phyloP scores from a whole-genome alignment of 2,797 vertebrate species.

The Myoxocephalus aenaeus region DNA sequence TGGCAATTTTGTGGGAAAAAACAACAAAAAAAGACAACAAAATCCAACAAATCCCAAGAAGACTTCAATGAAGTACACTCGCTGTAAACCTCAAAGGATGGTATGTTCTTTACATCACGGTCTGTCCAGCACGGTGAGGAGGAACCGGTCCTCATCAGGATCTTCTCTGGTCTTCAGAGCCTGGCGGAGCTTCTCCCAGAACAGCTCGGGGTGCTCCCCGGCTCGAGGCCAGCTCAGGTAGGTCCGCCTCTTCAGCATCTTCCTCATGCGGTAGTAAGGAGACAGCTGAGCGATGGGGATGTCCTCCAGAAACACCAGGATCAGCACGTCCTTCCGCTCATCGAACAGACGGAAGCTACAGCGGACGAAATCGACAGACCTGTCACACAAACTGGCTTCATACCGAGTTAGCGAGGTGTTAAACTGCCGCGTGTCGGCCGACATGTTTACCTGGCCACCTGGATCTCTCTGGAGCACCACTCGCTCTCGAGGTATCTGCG shows the following conservation, averaged over 20 bases:
- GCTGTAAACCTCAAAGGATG: not conserved
- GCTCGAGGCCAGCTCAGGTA: conserved; percentile 81
- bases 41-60: not conserved
- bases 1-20: not conserved
- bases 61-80: not conserved
- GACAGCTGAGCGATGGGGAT: conserved; percentile 73
- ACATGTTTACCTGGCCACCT: conserved; percentile 76
- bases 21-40: too few relatives aligned
- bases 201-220: conserved; percentile 58
- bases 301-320: conserved; percentile 83
- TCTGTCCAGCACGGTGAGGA: conserved; percentile 25
- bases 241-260: conserved; percentile 78
- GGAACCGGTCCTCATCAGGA: conserved; percentile 20
- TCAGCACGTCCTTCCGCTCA: conserved; percentile 81
- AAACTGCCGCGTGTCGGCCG: not conserved
- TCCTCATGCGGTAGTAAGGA: conserved; percentile 81
- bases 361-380: not conserved
- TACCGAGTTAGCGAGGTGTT: not conserved
- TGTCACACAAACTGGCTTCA: not conserved
- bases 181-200: conserved; percentile 82
- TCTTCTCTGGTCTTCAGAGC: conserved; percentile 62
- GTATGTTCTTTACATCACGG: not conserved
- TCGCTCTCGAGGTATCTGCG: conserved; percentile 80
- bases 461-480: conserved; percentile 86
- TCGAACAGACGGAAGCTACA: conserved; percentile 83